phyloP scores from a whole-genome alignment of 2,888 invertebrate species.

The Dendrolimus houi region DNA sequence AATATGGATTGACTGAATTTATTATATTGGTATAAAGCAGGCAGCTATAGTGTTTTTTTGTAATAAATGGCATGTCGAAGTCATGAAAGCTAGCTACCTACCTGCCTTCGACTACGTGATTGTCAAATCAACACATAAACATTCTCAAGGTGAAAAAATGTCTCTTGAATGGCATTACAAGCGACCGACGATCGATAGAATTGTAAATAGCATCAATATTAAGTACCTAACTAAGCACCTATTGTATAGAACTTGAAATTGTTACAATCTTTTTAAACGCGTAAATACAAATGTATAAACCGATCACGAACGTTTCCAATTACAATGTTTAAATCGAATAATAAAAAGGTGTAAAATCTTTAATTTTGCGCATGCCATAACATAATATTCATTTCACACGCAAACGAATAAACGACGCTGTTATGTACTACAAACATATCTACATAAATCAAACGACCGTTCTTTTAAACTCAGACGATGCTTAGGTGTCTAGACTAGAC shows the following conservation, averaged over 20 bases:
- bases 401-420: slow-evolving; percentile 29
- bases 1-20: too few species aligned
- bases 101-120: slow-evolving; percentile 30
- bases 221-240: slow-evolving; percentile 18
- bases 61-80: slow-evolving; percentile 5
- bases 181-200: slow-evolving; percentile 52
- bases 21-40: too few species aligned
- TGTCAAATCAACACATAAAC: slow-evolving; percentile 40
- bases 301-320: slow-evolving; percentile 24
- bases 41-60: too few species aligned
- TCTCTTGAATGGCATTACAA: slow-evolving; percentile 51
- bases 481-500: slow-evolving; percentile 23
- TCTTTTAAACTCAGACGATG: slow-evolving; percentile 16
- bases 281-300: slow-evolving; percentile 15
- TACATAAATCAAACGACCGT: slow-evolving; percentile 6
- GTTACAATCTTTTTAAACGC: slow-evolving; percentile 7
- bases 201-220: slow-evolving; percentile 58
- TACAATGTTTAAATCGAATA: slow-evolving; percentile 27
- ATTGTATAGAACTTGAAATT: slow-evolving; percentile 14
- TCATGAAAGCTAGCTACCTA: slow-evolving; percentile 23
- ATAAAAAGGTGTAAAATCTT: slow-evolving; percentile 48
- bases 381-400: slow-evolving; percentile 37
- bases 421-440: slow-evolving; percentile 12
- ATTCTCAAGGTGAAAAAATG: slow-evolving; percentile 60
- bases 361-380: slow-evolving; percentile 52